These are phyloP conservation scores for Anoplophora glabripennis DNA, from an alignment of 1,140 invertebrate species.

Conservation along the genomic window DNA sequence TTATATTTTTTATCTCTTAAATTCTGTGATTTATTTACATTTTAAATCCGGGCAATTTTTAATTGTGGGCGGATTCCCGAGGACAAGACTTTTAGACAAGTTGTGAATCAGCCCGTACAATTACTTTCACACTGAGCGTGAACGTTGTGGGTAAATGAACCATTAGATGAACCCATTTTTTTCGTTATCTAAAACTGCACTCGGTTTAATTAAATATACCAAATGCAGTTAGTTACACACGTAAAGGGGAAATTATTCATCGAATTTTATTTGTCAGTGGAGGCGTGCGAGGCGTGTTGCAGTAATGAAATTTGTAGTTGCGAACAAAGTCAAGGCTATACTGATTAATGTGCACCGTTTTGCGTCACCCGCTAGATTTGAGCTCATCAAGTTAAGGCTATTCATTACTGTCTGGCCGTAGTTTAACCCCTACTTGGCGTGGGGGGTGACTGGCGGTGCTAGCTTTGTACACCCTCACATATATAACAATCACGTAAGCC, in stretches of 20 bases:
- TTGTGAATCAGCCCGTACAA: too few species aligned
- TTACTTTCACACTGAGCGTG: too few species aligned
- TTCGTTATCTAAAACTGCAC: too few species aligned
- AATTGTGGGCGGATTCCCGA: too few species aligned
- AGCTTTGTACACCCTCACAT: conserved; percentile 19
- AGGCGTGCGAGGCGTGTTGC: neutral
- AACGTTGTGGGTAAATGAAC: too few species aligned
- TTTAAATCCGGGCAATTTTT: too few species aligned
- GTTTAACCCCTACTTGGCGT: conserved; percentile 24
- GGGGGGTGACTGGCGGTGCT: conserved; percentile 22
- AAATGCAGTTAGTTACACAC: conserved; percentile 1
- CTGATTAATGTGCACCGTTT: conserved; percentile 42
- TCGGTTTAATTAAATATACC: neutral
- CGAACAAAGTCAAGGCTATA: conserved; percentile 37
- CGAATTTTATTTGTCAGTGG: conserved; percentile 1
- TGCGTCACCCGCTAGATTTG: conserved; percentile 40
- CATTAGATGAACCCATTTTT: too few species aligned
- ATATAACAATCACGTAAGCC: conserved; percentile 33
- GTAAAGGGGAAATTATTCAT: conserved; percentile 8
- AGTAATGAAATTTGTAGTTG: conserved; percentile 13
- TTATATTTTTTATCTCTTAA: too few species aligned
- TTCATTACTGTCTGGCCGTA: conserved; percentile 40
- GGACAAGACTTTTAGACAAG: too few species aligned
- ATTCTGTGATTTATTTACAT: too few species aligned
- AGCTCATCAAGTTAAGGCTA: conserved; percentile 40